Evolutionary conservation across 2,113 vertebrate species (phyloP), one percentile per base, ranked within the genome.

Genomic region (Petromus typicus): DNA sequence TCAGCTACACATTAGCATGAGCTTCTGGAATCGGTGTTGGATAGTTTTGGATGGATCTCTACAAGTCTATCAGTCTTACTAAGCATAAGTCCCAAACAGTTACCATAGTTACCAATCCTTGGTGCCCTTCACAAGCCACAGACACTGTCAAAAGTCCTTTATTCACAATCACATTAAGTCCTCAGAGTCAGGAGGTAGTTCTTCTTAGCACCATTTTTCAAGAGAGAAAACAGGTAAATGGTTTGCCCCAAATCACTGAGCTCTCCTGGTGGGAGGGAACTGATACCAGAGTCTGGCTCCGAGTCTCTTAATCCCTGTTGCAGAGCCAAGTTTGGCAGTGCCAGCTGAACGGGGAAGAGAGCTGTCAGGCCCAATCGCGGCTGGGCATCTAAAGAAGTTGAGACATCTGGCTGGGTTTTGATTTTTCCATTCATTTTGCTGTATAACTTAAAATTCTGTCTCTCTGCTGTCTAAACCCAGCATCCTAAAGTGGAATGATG

Each of bases 151-250:
- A 40, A n/a, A 79, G 48, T 12, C 48, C 17, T 27, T 94, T 34
- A 67, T 20, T 79, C 22, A 43, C 51, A n/a, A 32, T 32, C n/a
- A 45, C 81, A 76, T 0, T 81, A 81, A 76, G 34, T 69, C n/a
- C 63, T 86, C 40, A 89, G 30, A 57, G 30, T 87, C 54, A 40
- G 1, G n/a, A 80, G 78, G 69, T 90, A 61, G 64, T 5, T 96
- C 54, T 54, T 86, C 3, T 93, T 63, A 71, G 57, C 73, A 76
- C 73, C 43, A 48, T 57, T 91, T 89, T 89, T 87, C 80, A 69
- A 78, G 25, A 32, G 48, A 93, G 40, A 71, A 92, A 66, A 73
- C 27, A 30, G 40, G 23, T 34, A 45, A 78, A 17, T 71, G 64
- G 59, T 64, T 84, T 79, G 18, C 48, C 40, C 9, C 25, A 71